A percentile compares a stretch with the other conserved stretches of the same genome.
Conservation (phyloP, 2,113 vertebrate species). For the Calonectris borealis region DNA sequence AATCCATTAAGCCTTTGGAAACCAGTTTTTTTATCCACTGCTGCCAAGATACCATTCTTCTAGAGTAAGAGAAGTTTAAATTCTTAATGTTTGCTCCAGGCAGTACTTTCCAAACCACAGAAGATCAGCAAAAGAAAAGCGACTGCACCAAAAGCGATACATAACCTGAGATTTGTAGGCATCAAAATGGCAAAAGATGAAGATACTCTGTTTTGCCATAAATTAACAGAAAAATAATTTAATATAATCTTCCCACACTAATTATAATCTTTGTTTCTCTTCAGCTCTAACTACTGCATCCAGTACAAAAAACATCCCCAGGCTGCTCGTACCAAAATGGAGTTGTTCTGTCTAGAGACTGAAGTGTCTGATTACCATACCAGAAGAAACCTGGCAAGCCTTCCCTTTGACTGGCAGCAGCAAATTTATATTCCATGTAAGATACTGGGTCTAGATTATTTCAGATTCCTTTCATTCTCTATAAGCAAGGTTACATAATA, state of each 20-base stretch:
- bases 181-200: neutral
- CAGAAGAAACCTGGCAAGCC: neutral
- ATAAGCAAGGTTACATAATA: constrained; percentile 21
- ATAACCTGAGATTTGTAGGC: neutral
- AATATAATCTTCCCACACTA: neutral
- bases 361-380: neutral
- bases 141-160: neutral
- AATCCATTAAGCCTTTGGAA: neutral
- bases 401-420: neutral
- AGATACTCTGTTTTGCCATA: neutral
- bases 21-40: neutral
- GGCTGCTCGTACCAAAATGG: neutral
- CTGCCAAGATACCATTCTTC: neutral
- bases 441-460: neutral
- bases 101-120: neutral
- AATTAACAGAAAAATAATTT: neutral
- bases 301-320: neutral
- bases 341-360: neutral
- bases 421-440: neutral
- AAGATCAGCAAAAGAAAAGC: neutral
- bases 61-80: neutral
- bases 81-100: neutral
- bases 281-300: neutral
- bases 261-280: neutral
- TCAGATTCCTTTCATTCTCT: neutral